Percentiles rank a stretch among this genome's conserved stretches.
Conservation (phyloP, 2,113 vertebrate genomes). For the Myiozetetes cayanensis region DNA sequence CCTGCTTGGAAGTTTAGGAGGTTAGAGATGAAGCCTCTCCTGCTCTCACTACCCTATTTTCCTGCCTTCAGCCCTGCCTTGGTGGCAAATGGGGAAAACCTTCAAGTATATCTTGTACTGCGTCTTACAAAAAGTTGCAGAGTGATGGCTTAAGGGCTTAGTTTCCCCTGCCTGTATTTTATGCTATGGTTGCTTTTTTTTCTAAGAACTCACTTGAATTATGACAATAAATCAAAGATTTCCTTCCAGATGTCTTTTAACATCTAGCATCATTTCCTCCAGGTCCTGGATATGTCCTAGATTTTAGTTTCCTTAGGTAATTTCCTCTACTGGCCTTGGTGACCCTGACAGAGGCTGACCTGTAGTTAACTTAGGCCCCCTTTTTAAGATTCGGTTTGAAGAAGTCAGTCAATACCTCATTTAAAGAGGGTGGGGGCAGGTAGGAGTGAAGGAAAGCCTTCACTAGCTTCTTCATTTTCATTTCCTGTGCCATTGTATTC, state of each 20-base stretch:
- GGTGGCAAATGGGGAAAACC: background rate
- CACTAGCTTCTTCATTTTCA: constrained; percentile 15
- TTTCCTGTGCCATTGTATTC: constrained; percentile 32
- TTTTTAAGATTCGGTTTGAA: constrained; percentile 40
- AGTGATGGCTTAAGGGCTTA: background rate
- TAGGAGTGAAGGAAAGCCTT: background rate
- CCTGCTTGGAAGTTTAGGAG: background rate
- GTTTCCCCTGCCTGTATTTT: background rate
- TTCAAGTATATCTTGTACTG: background rate
- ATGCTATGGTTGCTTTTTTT: constrained; percentile 25
- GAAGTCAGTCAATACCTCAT: constrained; percentile 48
- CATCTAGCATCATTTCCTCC: constrained; percentile 66
- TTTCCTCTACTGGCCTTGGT: constrained; percentile 58
- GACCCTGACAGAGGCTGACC: constrained; percentile 39
- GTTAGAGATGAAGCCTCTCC: background rate
- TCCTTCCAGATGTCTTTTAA: constrained; percentile 67
- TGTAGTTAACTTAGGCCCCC: constrained; percentile 34
- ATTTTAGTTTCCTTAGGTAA: constrained; percentile 73
- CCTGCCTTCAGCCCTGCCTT: background rate
- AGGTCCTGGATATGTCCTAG: constrained; percentile 62
- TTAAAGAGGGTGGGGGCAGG: background rate
- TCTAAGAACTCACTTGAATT: constrained; percentile 43
- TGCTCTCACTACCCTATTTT: background rate
- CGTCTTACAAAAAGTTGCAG: background rate
- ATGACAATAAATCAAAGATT: constrained; percentile 48